These are phyloP conservation scores for Scomber colias DNA, from an alignment of 2,113 vertebrate species.

Conservation along the genomic window DNA sequence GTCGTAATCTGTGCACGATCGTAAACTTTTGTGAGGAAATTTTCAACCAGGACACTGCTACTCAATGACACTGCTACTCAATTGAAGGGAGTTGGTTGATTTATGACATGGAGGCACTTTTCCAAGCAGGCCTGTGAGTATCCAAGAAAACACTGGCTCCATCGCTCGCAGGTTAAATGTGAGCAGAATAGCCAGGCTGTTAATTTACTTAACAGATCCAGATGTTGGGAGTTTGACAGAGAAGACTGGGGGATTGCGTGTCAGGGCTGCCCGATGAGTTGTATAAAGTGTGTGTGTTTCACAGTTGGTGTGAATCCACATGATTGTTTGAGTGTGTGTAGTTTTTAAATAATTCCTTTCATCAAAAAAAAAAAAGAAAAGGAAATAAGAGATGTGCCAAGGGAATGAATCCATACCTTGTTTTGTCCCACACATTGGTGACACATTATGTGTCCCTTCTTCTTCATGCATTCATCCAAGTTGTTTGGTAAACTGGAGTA, in stretches of 20 bases:
- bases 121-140: slow-evolving; percentile 56
- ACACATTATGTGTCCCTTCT: slow-evolving; percentile 19
- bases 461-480: slow-evolving; percentile 48
- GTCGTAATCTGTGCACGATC: slow-evolving; percentile 56
- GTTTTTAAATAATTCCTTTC: background rate
- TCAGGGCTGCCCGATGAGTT: slow-evolving; percentile 23
- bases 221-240: slow-evolving; percentile 77
- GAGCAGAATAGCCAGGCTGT: slow-evolving; percentile 64
- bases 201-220: slow-evolving; percentile 80
- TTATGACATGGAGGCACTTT: slow-evolving; percentile 62
- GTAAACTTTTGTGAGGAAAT: slow-evolving; percentile 60
- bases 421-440: slow-evolving; percentile 27
- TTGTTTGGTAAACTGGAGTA: slow-evolving; percentile 58
- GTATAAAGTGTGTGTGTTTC: slow-evolving; percentile 9
- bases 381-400: background rate
- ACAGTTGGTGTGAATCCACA: background rate
- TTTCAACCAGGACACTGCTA: slow-evolving; percentile 12
- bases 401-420: background rate
- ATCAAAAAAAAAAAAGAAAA: too few species aligned
- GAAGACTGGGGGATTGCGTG: slow-evolving; percentile 36
- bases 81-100: slow-evolving; percentile 64
- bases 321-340: slow-evolving; percentile 2
- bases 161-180: slow-evolving; percentile 82
- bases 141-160: slow-evolving; percentile 80
- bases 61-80: slow-evolving; percentile 16